A percentile compares a stretch with the other conserved stretches of the same genome.
These are phyloP conservation scores for Cydia pomonella DNA, from an alignment of 1,140 invertebrate genomes.

Conservation along the genomic window DNA sequence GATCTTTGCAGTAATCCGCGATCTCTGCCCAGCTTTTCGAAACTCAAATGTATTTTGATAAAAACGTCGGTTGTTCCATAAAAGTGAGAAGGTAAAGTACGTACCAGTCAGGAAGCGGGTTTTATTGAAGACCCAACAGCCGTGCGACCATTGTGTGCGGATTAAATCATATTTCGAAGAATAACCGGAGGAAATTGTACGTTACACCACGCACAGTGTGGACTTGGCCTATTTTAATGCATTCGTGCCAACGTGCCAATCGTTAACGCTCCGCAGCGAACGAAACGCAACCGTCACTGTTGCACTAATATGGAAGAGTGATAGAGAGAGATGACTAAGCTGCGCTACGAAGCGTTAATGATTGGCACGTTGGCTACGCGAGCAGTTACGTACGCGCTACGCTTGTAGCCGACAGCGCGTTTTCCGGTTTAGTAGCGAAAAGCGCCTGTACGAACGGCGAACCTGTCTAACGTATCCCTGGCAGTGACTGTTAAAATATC, in stretches of 20 bases:
- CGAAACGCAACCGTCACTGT: too few species aligned
- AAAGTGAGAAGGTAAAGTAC: background rate
- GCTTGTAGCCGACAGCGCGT: too few species aligned
- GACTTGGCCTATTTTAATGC: conserved; percentile 34
- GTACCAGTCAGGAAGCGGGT: background rate
- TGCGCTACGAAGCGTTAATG: too few species aligned
- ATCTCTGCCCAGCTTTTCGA: background rate
- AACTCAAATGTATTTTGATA: background rate
- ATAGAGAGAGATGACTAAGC: too few species aligned
- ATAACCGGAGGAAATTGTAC: conserved; percentile 65
- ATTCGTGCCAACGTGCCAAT: background rate
- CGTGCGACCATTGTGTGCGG: conserved; percentile 60
- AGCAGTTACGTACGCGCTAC: too few species aligned
- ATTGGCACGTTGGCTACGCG: too few species aligned
- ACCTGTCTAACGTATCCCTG: too few species aligned
- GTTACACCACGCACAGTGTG: conserved; percentile 38
- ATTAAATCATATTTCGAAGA: conserved; percentile 73
- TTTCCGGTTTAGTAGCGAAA: too few species aligned
- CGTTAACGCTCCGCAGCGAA: too few species aligned
- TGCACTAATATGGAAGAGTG: too few species aligned
- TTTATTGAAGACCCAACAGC: conserved; percentile 44
- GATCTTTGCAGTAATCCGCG: background rate
- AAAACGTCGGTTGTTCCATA: background rate
- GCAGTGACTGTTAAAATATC: too few species aligned
- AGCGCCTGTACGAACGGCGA: too few species aligned